Evolutionary conservation across 1,140 invertebrate genomes (phyloP).

Genomic region (Meloidogyne chitwoodi): DNA sequence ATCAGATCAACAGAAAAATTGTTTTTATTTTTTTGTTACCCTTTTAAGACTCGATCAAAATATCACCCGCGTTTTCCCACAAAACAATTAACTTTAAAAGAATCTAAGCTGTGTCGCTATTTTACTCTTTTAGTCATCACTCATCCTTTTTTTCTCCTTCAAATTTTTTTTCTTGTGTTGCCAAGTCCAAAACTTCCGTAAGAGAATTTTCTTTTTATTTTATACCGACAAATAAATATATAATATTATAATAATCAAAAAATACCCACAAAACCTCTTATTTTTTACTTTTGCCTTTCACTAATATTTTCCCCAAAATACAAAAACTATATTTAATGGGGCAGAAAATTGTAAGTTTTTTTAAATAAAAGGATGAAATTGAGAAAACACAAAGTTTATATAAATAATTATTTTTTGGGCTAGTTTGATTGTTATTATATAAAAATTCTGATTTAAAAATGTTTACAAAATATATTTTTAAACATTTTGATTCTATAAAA

Average conservation of each 20-base stretch:
- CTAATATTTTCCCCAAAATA: background rate
- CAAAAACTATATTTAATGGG: background rate
- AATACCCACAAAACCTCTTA: background rate
- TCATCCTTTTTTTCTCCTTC: background rate
- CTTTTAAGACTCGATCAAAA: conserved; percentile 1
- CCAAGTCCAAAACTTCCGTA: background rate
- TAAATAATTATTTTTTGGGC: background rate
- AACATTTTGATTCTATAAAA: too few species aligned
- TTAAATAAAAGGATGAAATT: background rate
- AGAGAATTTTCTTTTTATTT: background rate
- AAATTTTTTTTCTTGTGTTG: background rate
- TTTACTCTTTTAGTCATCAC: background rate
- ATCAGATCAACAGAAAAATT: conserved; percentile 6
- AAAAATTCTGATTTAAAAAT: background rate
- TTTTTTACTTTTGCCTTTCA: background rate
- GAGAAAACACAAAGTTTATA: background rate
- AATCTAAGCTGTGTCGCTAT: background rate
- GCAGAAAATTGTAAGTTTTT: background rate
- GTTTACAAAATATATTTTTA: too few species aligned
- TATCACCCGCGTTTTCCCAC: conserved; percentile 17
- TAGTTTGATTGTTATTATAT: background rate
- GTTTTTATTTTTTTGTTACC: background rate
- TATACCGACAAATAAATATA: background rate
- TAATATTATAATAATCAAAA: background rate
- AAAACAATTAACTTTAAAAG: conserved; percentile 19